Conservation (phyloP, 2,888 invertebrate species). For the Maniola hyperantus region DNA sequence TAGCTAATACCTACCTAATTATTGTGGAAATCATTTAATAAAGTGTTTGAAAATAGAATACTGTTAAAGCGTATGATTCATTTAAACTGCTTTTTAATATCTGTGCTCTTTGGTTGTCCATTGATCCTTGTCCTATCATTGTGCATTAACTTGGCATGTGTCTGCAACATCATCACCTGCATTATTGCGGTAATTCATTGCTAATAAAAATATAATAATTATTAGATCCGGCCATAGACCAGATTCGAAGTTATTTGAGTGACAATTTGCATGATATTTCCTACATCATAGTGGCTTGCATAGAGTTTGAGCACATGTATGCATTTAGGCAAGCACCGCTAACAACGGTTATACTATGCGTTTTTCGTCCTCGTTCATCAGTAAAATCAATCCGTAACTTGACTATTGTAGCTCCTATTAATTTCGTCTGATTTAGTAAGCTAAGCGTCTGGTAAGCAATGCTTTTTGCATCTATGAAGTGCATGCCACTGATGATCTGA, state of each 20-base stretch:
- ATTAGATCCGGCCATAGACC: constrained; percentile 50
- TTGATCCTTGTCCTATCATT: neutral
- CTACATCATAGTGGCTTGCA: constrained; percentile 24
- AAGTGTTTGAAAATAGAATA: neutral
- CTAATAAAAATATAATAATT: constrained; percentile 38
- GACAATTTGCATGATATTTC: constrained; percentile 52
- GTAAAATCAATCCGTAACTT: too few relatives aligned
- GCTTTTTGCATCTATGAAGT: too few relatives aligned
- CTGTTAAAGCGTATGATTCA: neutral
- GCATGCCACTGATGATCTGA: too few relatives aligned
- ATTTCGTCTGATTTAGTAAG: too few relatives aligned
- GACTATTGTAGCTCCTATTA: too few relatives aligned
- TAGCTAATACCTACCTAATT: neutral
- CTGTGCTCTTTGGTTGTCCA: neutral
- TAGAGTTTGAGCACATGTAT: too few relatives aligned
- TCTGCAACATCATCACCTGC: neutral
- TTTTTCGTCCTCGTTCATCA: too few relatives aligned
- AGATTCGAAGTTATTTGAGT: constrained; percentile 59
- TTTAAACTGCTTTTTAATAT: constrained; percentile 6
- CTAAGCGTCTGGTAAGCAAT: too few relatives aligned
- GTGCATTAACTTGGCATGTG: constrained; percentile 29
- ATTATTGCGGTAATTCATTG: constrained; percentile 14
- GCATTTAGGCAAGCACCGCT: too few relatives aligned
- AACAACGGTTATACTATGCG: too few relatives aligned
- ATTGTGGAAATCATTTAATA: neutral